These are phyloP conservation scores for Subacronicta megacephala DNA, from an alignment of 2,888 invertebrate species.

Conservation along the genomic window DNA sequence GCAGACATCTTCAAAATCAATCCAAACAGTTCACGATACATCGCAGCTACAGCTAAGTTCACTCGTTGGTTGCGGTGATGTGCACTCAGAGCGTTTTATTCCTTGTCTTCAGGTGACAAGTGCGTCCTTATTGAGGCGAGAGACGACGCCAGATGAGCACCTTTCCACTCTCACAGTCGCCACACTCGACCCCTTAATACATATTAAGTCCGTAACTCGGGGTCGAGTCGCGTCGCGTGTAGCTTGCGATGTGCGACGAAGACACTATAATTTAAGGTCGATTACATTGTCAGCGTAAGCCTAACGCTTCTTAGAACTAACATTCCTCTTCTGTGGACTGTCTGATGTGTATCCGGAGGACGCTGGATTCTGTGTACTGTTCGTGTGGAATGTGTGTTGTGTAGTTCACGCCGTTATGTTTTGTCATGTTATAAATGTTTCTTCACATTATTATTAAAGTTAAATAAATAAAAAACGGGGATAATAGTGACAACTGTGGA, in stretches of 20 bases:
- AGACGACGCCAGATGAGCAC: constrained; percentile 91
- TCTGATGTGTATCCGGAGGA: constrained; percentile 87
- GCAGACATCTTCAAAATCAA: constrained; percentile 82
- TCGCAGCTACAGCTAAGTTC: constrained; percentile 88
- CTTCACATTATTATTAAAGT: constrained; percentile 58
- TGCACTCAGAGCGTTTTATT: constrained; percentile 89
- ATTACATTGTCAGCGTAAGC: constrained; percentile 88
- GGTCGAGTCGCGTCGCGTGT: constrained; percentile 86
- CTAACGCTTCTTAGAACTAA: constrained; percentile 88
- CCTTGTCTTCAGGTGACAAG: constrained; percentile 94
- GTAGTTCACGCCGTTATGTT: constrained; percentile 84
- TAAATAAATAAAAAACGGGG: constrained; percentile 63
- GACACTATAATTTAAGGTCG: constrained; percentile 88
- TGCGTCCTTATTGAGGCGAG: constrained; percentile 94
- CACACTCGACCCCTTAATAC: constrained; percentile 82
- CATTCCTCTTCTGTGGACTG: constrained; percentile 80
- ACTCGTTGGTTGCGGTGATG: constrained; percentile 84
- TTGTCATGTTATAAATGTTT: constrained; percentile 76
- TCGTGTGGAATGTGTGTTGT: constrained; percentile 88
- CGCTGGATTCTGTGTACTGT: constrained; percentile 84
- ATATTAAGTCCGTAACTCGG: constrained; percentile 78
- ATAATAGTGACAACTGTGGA: constrained; percentile 68
- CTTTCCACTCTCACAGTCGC: constrained; percentile 86
- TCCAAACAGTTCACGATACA: constrained; percentile 86
- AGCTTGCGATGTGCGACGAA: constrained; percentile 89